Conservation (phyloP, 2,113 vertebrate species). For the Notiomystis cincta region DNA sequence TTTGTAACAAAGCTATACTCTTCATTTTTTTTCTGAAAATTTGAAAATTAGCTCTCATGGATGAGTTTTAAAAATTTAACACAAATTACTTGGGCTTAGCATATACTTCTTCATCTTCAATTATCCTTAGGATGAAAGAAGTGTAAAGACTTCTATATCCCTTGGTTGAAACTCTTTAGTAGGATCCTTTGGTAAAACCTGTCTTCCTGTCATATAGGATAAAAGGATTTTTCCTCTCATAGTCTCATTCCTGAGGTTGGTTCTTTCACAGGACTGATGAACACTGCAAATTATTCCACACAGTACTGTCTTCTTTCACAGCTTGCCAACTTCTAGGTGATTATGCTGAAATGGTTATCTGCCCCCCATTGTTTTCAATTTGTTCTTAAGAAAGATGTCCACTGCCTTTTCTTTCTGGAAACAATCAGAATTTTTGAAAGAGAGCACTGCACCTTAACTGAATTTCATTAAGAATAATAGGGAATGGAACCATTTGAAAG, state of each 20-base stretch:
- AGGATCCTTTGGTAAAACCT: neutral
- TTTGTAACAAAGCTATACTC: neutral
- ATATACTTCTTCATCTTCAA: neutral
- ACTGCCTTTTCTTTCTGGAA: neutral
- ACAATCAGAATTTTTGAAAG: conserved; percentile 2
- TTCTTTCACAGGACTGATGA: neutral
- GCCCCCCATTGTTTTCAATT: conserved; percentile 17
- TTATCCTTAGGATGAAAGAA: neutral
- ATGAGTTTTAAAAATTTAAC: neutral
- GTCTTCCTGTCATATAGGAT: neutral
- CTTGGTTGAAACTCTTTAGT: neutral
- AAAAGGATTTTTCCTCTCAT: neutral
- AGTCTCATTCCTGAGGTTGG: neutral
- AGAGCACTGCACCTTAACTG: neutral
- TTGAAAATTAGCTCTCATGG: neutral
- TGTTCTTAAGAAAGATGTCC: conserved; percentile 5
- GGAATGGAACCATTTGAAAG: neutral
- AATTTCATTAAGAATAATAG: neutral
- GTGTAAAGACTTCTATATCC: neutral
- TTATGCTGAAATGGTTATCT: neutral
- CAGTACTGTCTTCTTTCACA: neutral
- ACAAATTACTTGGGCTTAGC: neutral
- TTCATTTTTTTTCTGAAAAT: neutral
- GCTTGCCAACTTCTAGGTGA: neutral
- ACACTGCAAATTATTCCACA: neutral